Base-by-base conservation (phyloP, 2,797 vertebrate genomes). In the Parauchenoglanis punctatus region DNA sequence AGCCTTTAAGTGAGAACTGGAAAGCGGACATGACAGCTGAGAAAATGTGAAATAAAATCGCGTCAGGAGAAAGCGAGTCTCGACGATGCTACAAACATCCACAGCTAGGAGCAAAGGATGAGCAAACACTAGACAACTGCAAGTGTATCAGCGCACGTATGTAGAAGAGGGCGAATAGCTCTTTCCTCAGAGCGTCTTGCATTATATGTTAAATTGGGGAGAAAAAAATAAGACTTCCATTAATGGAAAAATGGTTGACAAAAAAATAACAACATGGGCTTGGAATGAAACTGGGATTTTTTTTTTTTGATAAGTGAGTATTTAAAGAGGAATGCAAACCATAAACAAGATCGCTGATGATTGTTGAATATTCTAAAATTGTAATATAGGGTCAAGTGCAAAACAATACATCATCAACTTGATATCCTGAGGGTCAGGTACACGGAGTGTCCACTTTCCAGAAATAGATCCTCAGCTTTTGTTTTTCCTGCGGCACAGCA, bases 391-490 rank as follows among this genome's bases (percentile, higher is more conserved):
- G 87, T 91, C 80, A 77, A 28, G 83, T 1, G 82, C 82, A 87
- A 61, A 85, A 83, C 54, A 89, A 87, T 89, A 88, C 56, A 68
- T 82, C 44, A 87, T 78, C 44, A 90, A 89, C 78, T 81, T 28
- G 80, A 89, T 89, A 87, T 63, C 25, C 70, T 68, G 20, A 70
- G 68, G 23, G 31, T 70, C 86, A 86, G 88, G 85, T 82, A 88
- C 87, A 67, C 54, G 18, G 83, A 85, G 89, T 88, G 86, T 92
- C 88, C 65, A 85, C 84, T 90, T 87, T 89, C 91, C 82, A 77
- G 89, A 91, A 91, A 92, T 81, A 91, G 89, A 91, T 87, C 91
- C 44, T 28, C 49, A 46, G 81, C 90, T 90, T 89, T 92, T 91
- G 89, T 91, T 88, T 88, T 81, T 68, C 65, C 44, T 81, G 83